Evolutionary conservation across 1,140 invertebrate genomes (phyloP).

Genomic region (Heliconius hewitsoni): DNA sequence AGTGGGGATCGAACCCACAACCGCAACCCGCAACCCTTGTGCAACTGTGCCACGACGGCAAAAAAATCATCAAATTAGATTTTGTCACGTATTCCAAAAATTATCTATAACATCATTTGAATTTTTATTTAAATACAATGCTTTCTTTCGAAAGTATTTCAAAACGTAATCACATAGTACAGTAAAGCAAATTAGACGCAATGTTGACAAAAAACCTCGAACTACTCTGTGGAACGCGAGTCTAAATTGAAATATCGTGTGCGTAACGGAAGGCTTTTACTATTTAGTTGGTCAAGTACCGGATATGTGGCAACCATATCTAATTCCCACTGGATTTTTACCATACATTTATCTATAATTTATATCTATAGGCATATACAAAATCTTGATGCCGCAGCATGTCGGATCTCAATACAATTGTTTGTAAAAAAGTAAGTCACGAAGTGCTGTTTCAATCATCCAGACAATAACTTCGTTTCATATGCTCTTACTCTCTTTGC

Average conservation of each 20-base stretch:
- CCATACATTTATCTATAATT: slow-evolving; percentile 12
- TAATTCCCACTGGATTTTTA: slow-evolving; percentile 28
- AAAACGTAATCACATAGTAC: slow-evolving; percentile 44
- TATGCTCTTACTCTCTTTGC: not conserved
- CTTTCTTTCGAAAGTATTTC: slow-evolving; percentile 32
- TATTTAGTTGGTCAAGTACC: slow-evolving; percentile 63
- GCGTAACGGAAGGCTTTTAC: slow-evolving; percentile 72
- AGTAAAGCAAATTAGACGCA: slow-evolving; percentile 64
- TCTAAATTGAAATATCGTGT: slow-evolving; percentile 69
- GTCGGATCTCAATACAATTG: not conserved
- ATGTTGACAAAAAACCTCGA: slow-evolving; percentile 66
- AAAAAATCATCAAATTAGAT: too few relatives aligned
- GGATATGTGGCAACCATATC: slow-evolving; percentile 60
- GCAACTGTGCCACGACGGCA: too few relatives aligned
- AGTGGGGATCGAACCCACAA: too few relatives aligned
- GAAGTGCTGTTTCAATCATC: not conserved
- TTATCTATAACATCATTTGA: not conserved
- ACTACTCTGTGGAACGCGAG: slow-evolving; percentile 41
- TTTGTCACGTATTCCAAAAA: too few relatives aligned
- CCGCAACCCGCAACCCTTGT: too few relatives aligned
- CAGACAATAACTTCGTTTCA: not conserved
- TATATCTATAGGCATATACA: not conserved
- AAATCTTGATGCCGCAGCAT: not conserved
- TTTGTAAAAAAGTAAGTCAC: not conserved
- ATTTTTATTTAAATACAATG: not conserved